Percentiles rank a stretch among this genome's conserved stretches.
phyloP scores from a whole-genome alignment of 2,113 vertebrate genomes.

The Gymnobelideus leadbeateri region DNA sequence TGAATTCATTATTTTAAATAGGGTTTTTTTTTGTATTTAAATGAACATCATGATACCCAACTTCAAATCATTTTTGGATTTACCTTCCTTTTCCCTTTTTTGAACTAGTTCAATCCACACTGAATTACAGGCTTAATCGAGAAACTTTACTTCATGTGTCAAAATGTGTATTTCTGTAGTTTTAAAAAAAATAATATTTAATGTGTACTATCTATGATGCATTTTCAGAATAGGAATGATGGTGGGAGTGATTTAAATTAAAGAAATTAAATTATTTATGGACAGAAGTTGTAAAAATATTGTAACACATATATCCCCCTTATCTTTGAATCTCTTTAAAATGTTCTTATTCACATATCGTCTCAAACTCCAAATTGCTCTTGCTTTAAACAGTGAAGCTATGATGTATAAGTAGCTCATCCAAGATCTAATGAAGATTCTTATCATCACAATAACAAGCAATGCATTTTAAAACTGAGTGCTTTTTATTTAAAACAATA shows the following conservation, averaged over 20 bases:
- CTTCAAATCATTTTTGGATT: background rate
- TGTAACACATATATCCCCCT: background rate
- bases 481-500: conserved; percentile 27
- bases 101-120: background rate
- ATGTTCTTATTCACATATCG: conserved; percentile 10
- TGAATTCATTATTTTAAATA: conserved; percentile 14
- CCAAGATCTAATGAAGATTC: conserved; percentile 36
- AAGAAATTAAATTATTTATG: background rate
- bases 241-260: background rate
- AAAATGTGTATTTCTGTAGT: background rate
- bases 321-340: conserved; percentile 31
- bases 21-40: conserved; percentile 7
- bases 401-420: conserved; percentile 21
- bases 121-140: background rate
- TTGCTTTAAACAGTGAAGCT: background rate
- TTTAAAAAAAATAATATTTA: conserved; percentile 1
- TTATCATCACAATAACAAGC: conserved; percentile 13
- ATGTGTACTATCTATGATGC: background rate
- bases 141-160: conserved; percentile 1
- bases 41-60: background rate
- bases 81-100: conserved; percentile 30
- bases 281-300: background rate
- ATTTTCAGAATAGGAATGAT: background rate
- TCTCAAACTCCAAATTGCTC: background rate
- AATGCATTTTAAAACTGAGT: conserved; percentile 35